These are phyloP conservation scores for Isurus oxyrinchus DNA, from an alignment of 2,113 vertebrate genomes.

Conservation along the genomic window DNA sequence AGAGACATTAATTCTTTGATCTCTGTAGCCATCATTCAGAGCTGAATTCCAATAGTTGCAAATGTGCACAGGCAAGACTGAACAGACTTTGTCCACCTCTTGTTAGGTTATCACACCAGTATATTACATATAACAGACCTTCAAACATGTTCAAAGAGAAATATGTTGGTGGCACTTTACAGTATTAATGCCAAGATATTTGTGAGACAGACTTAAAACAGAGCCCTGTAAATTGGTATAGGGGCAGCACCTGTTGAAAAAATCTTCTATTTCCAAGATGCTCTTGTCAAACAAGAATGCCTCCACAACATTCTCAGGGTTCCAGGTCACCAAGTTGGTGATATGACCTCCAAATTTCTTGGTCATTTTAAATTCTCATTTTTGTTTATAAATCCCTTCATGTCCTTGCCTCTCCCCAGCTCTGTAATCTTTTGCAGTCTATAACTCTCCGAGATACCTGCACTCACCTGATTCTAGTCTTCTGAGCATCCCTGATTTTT, in stretches of 20 bases:
- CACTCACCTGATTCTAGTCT: too few relatives aligned
- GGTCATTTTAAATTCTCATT: background rate
- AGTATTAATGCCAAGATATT: background rate
- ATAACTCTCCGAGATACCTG: background rate
- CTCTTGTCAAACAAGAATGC: background rate
- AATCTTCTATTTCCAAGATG: background rate
- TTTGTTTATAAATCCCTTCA: background rate
- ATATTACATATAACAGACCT: background rate
- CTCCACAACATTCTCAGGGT: background rate
- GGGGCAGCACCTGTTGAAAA: background rate
- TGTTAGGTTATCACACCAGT: background rate
- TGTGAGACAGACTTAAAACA: background rate
- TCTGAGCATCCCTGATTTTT: too few relatives aligned
- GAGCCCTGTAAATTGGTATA: background rate
- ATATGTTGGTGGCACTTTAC: background rate
- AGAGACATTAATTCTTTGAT: background rate
- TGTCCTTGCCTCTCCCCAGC: background rate
- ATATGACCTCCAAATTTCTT: background rate
- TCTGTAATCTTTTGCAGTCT: background rate
- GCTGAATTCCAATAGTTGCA: background rate
- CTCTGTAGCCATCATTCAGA: background rate
- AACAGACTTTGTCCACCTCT: background rate
- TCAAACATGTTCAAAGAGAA: background rate
- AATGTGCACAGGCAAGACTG: background rate
- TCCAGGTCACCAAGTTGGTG: background rate